phyloP scores from a whole-genome alignment of 2,113 vertebrate species.

The Albula goreensis region DNA sequence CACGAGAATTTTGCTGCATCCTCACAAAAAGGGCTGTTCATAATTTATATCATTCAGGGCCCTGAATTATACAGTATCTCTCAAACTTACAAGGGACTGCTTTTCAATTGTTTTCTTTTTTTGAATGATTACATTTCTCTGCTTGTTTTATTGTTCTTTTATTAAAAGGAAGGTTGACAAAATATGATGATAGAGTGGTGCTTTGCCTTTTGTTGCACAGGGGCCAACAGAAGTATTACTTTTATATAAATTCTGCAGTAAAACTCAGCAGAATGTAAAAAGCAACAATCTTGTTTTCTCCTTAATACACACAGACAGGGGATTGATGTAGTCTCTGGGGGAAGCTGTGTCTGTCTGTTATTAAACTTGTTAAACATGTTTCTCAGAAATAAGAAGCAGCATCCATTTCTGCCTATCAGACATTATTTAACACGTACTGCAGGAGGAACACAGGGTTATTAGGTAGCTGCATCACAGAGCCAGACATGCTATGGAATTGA shows the following conservation, averaged over 20 bases:
- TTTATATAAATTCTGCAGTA: not conserved
- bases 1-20: constrained; percentile 25
- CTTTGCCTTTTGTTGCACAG: not conserved
- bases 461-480: too few species aligned
- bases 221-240: not conserved
- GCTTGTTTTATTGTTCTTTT: constrained; percentile 11
- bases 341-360: not conserved
- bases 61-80: constrained; percentile 6
- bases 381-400: not conserved
- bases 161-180: not conserved
- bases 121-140: constrained; percentile 14
- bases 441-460: too few species aligned
- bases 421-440: not conserved
- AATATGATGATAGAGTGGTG: not conserved
- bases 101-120: not conserved
- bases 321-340: not conserved
- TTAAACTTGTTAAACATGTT: not conserved
- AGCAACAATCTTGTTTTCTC: not conserved
- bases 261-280: not conserved
- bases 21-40: constrained; percentile 23
- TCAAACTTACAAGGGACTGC: not conserved
- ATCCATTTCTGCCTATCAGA: not conserved
- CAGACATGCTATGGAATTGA: too few species aligned
- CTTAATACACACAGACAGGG: not conserved
- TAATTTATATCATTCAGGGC: constrained; percentile 24